Percentiles rank a stretch among this genome's conserved stretches.
Evolutionary conservation across 2,888 invertebrate species (phyloP).

Genomic region (Dicyrtoma fusca): DNA sequence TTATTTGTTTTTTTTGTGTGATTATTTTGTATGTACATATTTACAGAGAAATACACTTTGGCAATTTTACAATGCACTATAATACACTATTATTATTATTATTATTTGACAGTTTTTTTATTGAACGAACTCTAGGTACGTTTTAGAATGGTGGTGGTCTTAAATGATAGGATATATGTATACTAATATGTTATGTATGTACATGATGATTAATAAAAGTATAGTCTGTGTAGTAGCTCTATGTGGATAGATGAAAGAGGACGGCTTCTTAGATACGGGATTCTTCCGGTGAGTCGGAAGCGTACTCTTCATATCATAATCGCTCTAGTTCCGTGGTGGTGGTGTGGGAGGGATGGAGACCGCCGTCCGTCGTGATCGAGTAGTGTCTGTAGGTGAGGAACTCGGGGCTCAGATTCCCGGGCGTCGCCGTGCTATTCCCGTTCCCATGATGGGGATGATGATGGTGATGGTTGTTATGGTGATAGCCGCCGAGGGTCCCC

Average conservation of each 20-base stretch:
- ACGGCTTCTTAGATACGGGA: conserved; percentile 42
- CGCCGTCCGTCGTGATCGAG: conserved; percentile 51
- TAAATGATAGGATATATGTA: not conserved
- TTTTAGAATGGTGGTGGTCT: too few relatives aligned
- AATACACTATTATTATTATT: too few relatives aligned
- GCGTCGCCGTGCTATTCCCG: conserved; percentile 38
- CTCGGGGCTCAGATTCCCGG: conserved; percentile 54
- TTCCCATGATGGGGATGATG: conserved; percentile 46
- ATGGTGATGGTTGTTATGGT: conserved; percentile 47
- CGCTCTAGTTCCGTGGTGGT: conserved; percentile 53
- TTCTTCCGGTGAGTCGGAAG: conserved; percentile 47
- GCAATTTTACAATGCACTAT: too few relatives aligned
- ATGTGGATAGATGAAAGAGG: conserved; percentile 4
- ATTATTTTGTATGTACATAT: too few relatives aligned
- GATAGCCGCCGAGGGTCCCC: conserved; percentile 52
- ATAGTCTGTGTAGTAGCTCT: conserved; percentile 2
- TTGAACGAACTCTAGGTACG: too few relatives aligned
- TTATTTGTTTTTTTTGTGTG: too few relatives aligned
- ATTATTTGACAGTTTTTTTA: too few relatives aligned
- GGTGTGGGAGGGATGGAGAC: conserved; percentile 50
- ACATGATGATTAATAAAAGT: not conserved
- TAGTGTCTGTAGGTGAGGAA: conserved; percentile 56
- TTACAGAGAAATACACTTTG: too few relatives aligned
- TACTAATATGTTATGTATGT: not conserved
- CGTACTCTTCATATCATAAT: conserved; percentile 55